Evolutionary conservation across 2,888 invertebrate species (phyloP).

Genomic region (Caenorhabditis sp.): DNA sequence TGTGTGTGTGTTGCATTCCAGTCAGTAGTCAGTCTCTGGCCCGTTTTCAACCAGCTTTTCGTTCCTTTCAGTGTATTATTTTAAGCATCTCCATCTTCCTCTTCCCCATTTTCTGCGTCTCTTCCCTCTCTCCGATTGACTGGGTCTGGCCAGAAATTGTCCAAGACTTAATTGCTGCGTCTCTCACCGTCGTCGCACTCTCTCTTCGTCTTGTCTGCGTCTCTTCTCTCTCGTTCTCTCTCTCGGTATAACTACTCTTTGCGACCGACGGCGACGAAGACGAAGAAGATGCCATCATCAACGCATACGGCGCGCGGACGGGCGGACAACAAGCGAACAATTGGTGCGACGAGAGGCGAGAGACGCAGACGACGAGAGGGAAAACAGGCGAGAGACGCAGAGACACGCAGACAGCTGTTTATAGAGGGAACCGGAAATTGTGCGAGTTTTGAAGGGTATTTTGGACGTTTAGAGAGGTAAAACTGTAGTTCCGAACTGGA

Average conservation of each 20-base stretch:
- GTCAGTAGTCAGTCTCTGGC: slow-evolving; percentile 7
- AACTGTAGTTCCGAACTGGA: background rate
- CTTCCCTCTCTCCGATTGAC: slow-evolving; percentile 1
- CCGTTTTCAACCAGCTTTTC: background rate
- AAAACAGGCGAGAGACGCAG: too few species aligned
- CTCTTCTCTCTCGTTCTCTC: too few species aligned
- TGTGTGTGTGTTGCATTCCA: too few species aligned
- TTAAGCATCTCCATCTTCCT: background rate
- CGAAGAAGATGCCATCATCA: slow-evolving; percentile 62
- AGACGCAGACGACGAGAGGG: slow-evolving; percentile 4
- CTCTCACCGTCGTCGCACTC: slow-evolving; percentile 1
- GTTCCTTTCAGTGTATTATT: background rate
- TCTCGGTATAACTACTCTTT: slow-evolving; percentile 39
- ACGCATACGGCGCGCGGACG: slow-evolving; percentile 25
- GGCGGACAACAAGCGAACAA: slow-evolving; percentile 57
- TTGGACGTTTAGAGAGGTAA: background rate
- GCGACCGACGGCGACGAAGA: too few species aligned
- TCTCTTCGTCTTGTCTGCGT: slow-evolving; percentile 8
- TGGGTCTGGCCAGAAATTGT: too few species aligned
- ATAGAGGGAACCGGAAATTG: slow-evolving; percentile 3
- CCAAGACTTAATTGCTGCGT: too few species aligned
- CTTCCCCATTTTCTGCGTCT: slow-evolving; percentile 17
- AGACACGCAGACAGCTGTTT: slow-evolving; percentile 50
- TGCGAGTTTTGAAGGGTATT: slow-evolving; percentile 28
- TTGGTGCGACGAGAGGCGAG: slow-evolving; percentile 40